Evolutionary conservation across 2,888 invertebrate genomes (phyloP).

Genomic region (Cheiracanthium punctorium): DNA sequence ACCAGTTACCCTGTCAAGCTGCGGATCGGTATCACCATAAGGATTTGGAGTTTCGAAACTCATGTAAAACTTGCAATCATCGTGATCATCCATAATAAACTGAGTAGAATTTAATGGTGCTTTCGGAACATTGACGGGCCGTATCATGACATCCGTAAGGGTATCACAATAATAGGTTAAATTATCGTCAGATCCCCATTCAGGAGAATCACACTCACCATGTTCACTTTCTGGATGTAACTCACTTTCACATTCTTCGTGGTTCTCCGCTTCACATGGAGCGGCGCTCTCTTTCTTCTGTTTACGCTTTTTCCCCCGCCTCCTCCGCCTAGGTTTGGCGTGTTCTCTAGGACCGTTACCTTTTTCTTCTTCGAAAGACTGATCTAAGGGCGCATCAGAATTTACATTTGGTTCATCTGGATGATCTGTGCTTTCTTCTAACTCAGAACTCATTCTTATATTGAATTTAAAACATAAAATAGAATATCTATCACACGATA

Average conservation of each 20-base stretch:
- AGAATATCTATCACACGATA: no score
- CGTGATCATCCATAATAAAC: constrained; percentile 75
- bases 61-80: constrained; percentile 73
- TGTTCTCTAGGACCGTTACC: constrained; percentile 21
- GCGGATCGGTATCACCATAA: not conserved
- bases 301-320: constrained; percentile 65
- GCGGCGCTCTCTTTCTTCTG: constrained; percentile 47
- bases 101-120: constrained; percentile 75
- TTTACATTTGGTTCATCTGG: constrained; percentile 6
- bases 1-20: not conserved
- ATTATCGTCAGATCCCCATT: constrained; percentile 42
- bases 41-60: constrained; percentile 72
- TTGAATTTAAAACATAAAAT: no score
- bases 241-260: not conserved
- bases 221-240: constrained; percentile 5
- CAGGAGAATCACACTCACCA: not conserved
- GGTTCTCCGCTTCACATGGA: constrained; percentile 23
- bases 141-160: constrained; percentile 24
- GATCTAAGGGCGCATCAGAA: constrained; percentile 6
- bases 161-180: not conserved
- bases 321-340: constrained; percentile 44
- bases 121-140: constrained; percentile 74
- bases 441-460: constrained; percentile 48
- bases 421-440: constrained; percentile 19
- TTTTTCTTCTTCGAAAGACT: not conserved